A percentile compares a stretch with the other conserved stretches of the same genome.
Conservation (phyloP, 2,888 invertebrate species). For the Zeuzera pyrina region DNA sequence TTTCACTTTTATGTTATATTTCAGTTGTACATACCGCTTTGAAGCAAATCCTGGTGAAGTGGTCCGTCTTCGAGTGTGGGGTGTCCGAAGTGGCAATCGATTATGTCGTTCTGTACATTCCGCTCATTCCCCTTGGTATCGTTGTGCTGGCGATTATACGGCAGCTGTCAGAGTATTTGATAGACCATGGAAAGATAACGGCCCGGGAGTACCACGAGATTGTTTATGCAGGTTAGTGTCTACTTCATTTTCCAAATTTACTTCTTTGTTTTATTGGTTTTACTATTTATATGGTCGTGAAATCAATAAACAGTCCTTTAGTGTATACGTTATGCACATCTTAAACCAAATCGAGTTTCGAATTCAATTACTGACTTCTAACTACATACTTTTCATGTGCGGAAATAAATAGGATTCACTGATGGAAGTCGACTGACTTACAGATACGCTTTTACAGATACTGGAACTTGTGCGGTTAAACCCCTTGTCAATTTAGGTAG, state of each 20-base stretch:
- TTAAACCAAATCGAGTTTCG: not conserved
- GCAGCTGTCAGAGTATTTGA: conserved; percentile 83
- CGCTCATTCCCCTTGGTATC: conserved; percentile 78
- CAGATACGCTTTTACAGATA: too few relatives aligned
- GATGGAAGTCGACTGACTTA: too few relatives aligned
- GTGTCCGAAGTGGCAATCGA: conserved; percentile 76
- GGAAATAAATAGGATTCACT: too few relatives aligned
- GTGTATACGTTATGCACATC: not conserved
- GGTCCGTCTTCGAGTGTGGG: conserved; percentile 82
- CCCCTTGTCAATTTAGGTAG: too few relatives aligned
- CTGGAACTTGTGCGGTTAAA: too few relatives aligned
- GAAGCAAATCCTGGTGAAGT: conserved; percentile 88
- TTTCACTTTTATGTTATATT: too few relatives aligned
- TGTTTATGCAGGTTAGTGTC: conserved; percentile 88
- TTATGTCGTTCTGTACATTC: conserved; percentile 74
- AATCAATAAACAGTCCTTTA: too few relatives aligned
- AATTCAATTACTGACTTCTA: not conserved
- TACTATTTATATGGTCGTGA: too few relatives aligned
- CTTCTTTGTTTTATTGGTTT: too few relatives aligned
- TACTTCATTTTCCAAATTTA: too few relatives aligned
- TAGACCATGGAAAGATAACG: conserved; percentile 76
- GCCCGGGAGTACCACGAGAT: conserved; percentile 81
- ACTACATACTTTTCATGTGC: too few relatives aligned
- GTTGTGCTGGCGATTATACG: conserved; percentile 80
- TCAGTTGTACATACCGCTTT: conserved; percentile 89